Conservation (phyloP, 2,888 invertebrate species). For the Tiliacea aurago region DNA sequence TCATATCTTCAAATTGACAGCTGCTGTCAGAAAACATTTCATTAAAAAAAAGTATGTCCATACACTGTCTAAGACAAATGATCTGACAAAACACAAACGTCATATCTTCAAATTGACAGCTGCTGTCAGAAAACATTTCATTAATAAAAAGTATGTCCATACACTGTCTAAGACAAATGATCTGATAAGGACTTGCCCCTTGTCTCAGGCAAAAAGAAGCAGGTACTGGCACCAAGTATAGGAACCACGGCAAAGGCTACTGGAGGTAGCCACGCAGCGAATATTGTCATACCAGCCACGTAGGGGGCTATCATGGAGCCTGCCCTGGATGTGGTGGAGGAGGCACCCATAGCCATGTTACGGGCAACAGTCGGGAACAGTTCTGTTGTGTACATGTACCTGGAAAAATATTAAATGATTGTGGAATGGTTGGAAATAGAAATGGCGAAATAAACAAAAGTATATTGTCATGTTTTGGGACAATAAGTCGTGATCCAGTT, state of each 20-base stretch:
- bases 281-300: conserved; percentile 77
- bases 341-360: conserved; percentile 90
- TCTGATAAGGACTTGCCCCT: conserved; percentile 68
- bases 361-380: conserved; percentile 91
- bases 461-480: too few species aligned
- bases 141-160: background rate
- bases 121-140: background rate
- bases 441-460: too few species aligned
- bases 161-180: conserved; percentile 52
- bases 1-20: background rate
- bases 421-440: too few species aligned
- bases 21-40: background rate
- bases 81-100: conserved; percentile 47
- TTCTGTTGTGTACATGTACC: conserved; percentile 87
- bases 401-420: conserved; percentile 44
- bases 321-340: conserved; percentile 90
- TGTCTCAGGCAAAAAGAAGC: conserved; percentile 71
- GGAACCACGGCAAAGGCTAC: conserved; percentile 67
- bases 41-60: conserved; percentile 1
- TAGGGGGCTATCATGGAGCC: conserved; percentile 91
- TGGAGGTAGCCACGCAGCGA: conserved; percentile 70
- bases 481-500: too few species aligned
- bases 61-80: conserved; percentile 51
- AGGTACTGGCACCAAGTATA: conserved; percentile 64
- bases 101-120: background rate